Percentiles rank a stretch among this genome's conserved stretches.
These are phyloP conservation scores for Apogon talboti DNA, from an alignment of 2,797 vertebrate species.

Conservation along the genomic window DNA sequence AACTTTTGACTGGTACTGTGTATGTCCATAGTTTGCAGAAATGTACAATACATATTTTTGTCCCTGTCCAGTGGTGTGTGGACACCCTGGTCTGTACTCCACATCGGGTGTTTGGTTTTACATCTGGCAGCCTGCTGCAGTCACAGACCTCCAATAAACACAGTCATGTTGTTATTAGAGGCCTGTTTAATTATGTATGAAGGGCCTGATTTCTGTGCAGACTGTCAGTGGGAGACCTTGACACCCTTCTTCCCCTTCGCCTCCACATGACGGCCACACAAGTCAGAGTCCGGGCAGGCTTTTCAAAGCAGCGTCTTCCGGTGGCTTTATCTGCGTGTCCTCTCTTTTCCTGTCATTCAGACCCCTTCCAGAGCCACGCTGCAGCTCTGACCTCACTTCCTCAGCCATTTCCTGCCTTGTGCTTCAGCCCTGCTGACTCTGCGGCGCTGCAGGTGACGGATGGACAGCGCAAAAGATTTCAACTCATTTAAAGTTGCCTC, in stretches of 20 bases:
- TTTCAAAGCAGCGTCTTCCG: slow-evolving; percentile 59
- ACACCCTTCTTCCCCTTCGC: slow-evolving; percentile 14
- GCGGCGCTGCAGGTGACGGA: slow-evolving; percentile 34
- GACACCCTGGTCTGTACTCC: no score
- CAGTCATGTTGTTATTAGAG: slow-evolving; percentile 43
- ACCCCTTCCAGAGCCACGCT: slow-evolving; percentile 52
- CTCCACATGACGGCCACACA: slow-evolving; percentile 8
- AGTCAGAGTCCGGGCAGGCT: slow-evolving; percentile 44
- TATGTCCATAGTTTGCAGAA: no score
- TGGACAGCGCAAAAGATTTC: no score
- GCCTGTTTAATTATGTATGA: slow-evolving; percentile 69
- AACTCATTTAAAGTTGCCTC: no score
- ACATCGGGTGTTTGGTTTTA: not conserved
- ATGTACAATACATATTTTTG: no score
- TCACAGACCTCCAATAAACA: slow-evolving; percentile 37
- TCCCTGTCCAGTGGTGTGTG: no score
- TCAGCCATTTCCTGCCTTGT: slow-evolving; percentile 59
- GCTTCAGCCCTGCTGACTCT: slow-evolving; percentile 39
- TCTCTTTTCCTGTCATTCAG: slow-evolving; percentile 69
- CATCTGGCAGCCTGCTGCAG: slow-evolving; percentile 2
- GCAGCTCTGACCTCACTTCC: slow-evolving; percentile 73
- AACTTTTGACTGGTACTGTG: no score
- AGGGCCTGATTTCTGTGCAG: slow-evolving; percentile 54
- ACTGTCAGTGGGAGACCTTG: slow-evolving; percentile 56
- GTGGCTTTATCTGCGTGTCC: slow-evolving; percentile 59